Evolutionary conservation across 2,797 vertebrate genomes (phyloP).

Genomic region (Bradypodion pumilum): DNA sequence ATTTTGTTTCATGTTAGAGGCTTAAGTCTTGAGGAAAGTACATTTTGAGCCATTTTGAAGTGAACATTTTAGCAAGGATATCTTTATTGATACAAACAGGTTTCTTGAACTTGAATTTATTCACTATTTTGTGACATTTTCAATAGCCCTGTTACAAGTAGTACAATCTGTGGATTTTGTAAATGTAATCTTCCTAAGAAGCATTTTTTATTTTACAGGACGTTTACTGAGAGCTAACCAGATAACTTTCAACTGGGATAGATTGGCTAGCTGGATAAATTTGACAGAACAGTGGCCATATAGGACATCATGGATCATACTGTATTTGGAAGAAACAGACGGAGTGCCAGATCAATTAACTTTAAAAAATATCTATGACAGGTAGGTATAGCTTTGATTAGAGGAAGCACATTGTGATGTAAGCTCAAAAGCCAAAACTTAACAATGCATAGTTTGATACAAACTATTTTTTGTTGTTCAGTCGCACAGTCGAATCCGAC

Average conservation of each 20-base stretch:
- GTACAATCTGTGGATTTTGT: background rate
- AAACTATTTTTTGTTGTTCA: too few species aligned
- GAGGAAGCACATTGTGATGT: background rate
- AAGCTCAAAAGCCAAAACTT: background rate
- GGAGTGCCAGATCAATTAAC: constrained; percentile 88
- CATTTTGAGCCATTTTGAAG: background rate
- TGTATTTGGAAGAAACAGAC: constrained; percentile 93
- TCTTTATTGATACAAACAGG: background rate
- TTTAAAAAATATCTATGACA: constrained; percentile 93
- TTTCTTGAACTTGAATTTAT: background rate
- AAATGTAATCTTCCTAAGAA: background rate
- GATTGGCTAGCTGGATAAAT: constrained; percentile 97
- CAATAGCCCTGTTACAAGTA: background rate
- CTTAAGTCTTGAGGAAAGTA: background rate
- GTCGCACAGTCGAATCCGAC: too few species aligned
- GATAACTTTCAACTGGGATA: constrained; percentile 95
- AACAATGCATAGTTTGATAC: background rate
- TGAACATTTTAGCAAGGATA: background rate
- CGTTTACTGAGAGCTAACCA: constrained; percentile 95
- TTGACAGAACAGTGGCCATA: constrained; percentile 98
- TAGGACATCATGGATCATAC: constrained; percentile 94
- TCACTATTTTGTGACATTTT: background rate
- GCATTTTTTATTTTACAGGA: constrained; percentile 66
- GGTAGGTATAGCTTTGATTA: constrained; percentile 73
- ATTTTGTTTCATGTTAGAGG: background rate